phyloP scores from a whole-genome alignment of 2,113 vertebrate genomes.

The Columba janthina region DNA sequence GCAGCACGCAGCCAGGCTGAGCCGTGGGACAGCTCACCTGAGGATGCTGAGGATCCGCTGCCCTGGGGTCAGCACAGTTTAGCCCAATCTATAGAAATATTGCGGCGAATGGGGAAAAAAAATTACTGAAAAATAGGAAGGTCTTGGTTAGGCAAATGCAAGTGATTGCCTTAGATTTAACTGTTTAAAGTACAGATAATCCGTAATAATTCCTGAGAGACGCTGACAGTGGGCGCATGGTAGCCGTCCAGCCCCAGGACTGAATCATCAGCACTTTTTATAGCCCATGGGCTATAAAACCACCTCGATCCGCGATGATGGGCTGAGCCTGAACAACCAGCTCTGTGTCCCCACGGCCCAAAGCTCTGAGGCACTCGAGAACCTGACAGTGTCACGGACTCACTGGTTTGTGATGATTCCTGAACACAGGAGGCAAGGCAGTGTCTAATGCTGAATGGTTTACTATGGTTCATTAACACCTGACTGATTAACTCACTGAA shows the following conservation, averaged over 20 bases:
- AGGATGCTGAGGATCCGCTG: background rate
- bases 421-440: background rate
- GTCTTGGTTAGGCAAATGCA: background rate
- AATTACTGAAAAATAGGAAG: background rate
- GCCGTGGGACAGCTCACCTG: background rate
- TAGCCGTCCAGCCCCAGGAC: background rate
- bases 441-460: background rate
- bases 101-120: background rate
- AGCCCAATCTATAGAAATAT: background rate
- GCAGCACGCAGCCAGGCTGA: background rate
- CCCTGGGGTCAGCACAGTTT: background rate
- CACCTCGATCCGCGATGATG: background rate
- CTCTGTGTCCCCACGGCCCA: fast-evolving
- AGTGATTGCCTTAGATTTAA: background rate
- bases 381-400: background rate
- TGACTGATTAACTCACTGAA: background rate
- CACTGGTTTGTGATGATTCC: background rate
- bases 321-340: fast-evolving
- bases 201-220: too few relatives aligned
- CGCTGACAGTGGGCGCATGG: too few relatives aligned
- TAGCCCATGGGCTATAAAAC: background rate
- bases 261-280: too few relatives aligned
- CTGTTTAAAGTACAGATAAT: background rate
- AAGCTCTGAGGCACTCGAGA: background rate
- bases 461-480: background rate